These are phyloP conservation scores for Vimba vimba DNA, from an alignment of 2,113 vertebrate genomes.

Conservation along the genomic window DNA sequence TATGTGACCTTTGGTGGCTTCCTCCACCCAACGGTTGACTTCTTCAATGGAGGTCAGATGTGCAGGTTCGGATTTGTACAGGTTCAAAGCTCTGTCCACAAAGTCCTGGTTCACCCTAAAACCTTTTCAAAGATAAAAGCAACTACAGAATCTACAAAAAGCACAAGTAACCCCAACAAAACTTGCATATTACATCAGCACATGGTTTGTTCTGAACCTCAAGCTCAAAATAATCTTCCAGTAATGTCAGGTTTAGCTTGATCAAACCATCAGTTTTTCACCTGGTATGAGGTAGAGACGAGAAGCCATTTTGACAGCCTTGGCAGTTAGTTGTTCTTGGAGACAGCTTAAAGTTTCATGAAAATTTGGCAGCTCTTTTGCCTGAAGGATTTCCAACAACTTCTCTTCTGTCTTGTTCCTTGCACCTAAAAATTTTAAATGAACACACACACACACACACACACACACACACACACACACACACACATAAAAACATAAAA, in stretches of 20 bases:
- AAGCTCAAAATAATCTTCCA: not conserved
- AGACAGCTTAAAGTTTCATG: conserved; percentile 71
- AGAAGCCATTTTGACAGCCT: conserved; percentile 73
- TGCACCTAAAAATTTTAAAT: conserved; percentile 73
- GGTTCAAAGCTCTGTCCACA: conserved; percentile 54
- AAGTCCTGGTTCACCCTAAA: conserved; percentile 79
- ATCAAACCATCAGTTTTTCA: conserved; percentile 56
- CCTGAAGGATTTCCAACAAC: conserved; percentile 73
- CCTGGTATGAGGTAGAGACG: conserved; percentile 83
- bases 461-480: not conserved
- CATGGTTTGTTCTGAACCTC: not conserved
- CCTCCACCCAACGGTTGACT: conserved; percentile 89
- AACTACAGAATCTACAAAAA: not conserved
- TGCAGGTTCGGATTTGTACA: conserved; percentile 79
- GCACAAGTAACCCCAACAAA: not conserved
- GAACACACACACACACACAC: not conserved
- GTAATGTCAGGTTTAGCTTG: not conserved
- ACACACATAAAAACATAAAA: not conserved
- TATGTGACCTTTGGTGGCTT: conserved; percentile 84
- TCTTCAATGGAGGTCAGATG: conserved; percentile 76
- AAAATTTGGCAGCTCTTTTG: conserved; percentile 70
- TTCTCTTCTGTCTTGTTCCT: conserved; percentile 75
- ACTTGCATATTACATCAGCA: not conserved
- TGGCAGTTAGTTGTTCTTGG: conserved; percentile 65
- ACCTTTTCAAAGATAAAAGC: conserved; percentile 66